Evolutionary conservation across 2,113 vertebrate species (phyloP), one percentile per base, ranked within the genome.

Genomic region (Gymnogyps californianus): DNA sequence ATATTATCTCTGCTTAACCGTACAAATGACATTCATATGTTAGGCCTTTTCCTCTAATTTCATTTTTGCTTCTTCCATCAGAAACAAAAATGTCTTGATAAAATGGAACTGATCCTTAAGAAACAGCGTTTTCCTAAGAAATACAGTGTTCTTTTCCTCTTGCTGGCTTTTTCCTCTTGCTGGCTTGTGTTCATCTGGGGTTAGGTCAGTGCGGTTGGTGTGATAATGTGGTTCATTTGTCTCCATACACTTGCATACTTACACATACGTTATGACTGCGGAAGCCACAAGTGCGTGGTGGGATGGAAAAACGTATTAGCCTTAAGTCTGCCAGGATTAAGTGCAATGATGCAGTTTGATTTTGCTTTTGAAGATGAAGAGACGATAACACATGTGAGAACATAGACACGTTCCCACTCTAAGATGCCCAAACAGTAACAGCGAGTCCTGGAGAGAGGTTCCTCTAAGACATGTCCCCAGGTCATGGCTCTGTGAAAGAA

Each of bases 51-150:
- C 66, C 92, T 95, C 76, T 96, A 96, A 96, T 78, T 95, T 38
- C 64, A 85, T 96, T 97, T 97, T 97, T 95, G 31, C 83, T 97
- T 95, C 77, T 95, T 95, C 95, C 59, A 97, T 97, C 95, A 97
- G 93, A 95, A 97, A 93, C 61, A 97, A 96, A 97, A 97, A 94
- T 85, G 47, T 72, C 88, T 94, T 52, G 46, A 91, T 94, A 96
- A 97, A 95, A 87, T 94, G 51, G 96, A 97, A 94, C 62, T 67
- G 64, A 89, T 89, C 24, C 91, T 90, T 94, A 91, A 97, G 83
- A 85, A 97, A 84, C 64, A 97, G 64, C 13, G 10, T 98, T 97
- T 96, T 96, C 84, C 81, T 87, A 83, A 94, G 71, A 96, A 95
- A 94, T 95, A 93, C 22, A 83, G 81, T 89, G 20, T 84, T 96